These are phyloP conservation scores for Polyommatus icarus DNA, from an alignment of 2,888 invertebrate species.

Conservation along the genomic window DNA sequence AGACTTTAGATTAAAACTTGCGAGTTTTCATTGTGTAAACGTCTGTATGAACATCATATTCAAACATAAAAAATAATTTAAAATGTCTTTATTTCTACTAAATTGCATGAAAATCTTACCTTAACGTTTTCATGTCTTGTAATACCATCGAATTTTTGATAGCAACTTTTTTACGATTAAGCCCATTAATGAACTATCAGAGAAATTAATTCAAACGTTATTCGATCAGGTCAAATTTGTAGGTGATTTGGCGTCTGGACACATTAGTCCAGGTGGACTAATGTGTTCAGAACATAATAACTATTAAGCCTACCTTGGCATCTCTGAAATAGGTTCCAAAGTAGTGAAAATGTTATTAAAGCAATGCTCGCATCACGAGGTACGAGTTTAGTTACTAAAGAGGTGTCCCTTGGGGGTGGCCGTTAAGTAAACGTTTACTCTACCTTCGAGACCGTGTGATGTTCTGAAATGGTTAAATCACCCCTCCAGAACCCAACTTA, in stretches of 20 bases:
- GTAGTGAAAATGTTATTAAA: constrained; percentile 6
- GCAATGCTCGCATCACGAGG: neutral
- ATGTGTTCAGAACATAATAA: too few relatives aligned
- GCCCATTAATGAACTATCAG: too few relatives aligned
- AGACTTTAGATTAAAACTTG: constrained; percentile 5
- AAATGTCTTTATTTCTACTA: neutral
- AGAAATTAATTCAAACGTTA: too few relatives aligned
- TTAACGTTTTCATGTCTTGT: neutral
- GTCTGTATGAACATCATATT: neutral
- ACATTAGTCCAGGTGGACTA: too few relatives aligned
- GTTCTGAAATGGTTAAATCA: constrained; percentile 23
- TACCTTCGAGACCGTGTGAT: constrained; percentile 19
- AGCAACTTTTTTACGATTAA: too few relatives aligned
- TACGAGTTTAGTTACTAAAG: constrained; percentile 1
- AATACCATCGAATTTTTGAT: too few relatives aligned
- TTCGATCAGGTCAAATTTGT: too few relatives aligned
- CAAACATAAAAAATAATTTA: neutral
- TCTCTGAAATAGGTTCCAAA: neutral
- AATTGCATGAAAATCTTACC: neutral
- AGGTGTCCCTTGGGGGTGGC: constrained; percentile 15
- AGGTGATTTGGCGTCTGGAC: too few relatives aligned
- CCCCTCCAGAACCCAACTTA: neutral
- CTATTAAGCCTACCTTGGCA: too few relatives aligned
- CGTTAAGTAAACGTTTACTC: neutral
- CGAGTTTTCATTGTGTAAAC: neutral